Base-by-base conservation (phyloP, 2,797 vertebrate species). In the Anabacerthia variegaticeps region DNA sequence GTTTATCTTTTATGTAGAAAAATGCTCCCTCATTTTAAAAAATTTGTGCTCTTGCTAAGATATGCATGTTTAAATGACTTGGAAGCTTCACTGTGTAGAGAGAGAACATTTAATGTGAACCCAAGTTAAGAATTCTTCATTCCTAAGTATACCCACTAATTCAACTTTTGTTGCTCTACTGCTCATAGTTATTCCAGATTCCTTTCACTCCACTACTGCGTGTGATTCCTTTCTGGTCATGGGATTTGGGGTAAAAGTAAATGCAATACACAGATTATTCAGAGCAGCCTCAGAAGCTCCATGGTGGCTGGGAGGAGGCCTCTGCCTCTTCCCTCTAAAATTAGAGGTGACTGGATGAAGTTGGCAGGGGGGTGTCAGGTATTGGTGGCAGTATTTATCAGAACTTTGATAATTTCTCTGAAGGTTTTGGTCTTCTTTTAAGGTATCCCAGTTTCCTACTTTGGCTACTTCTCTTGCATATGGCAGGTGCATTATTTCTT, bases 21-120 rank as follows among this genome's bases (percentile, higher is more conserved):
- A 79, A 46, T 43, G 14, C 8, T 73, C 19, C 39, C 6, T 56
- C 2, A 24, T 23, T 67, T 65, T 32, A 89, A 62, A 90, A 36
- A 17, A 65, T 52, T 89, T 85, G 32, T 93, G 34, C 14, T 94
- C 44, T 48, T 84, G 10, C 67, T 87, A 51, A 87, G 41, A 78
- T 67, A 67, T n/a, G 22, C 71, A 63, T n/a, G 37, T 76, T 72
- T 28, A 74, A 80, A 85, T 30, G 23, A 91, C 62, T 59, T 87
- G 18, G 52, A 43, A 93, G 52, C 79, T 27, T 87, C 27, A 9
- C 26, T 75, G 32, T 81, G 30, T 68, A 81, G 39, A 17, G 62
- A 4, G 13, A 61, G 68, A 81, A 82, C 14, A 51, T 27, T 81
- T 67, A 48, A 84, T 54, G 16, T 21, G 19, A 88, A 88, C 26